phyloP scores from a whole-genome alignment of 2,888 invertebrate genomes.

The Leucozona laternaria region DNA sequence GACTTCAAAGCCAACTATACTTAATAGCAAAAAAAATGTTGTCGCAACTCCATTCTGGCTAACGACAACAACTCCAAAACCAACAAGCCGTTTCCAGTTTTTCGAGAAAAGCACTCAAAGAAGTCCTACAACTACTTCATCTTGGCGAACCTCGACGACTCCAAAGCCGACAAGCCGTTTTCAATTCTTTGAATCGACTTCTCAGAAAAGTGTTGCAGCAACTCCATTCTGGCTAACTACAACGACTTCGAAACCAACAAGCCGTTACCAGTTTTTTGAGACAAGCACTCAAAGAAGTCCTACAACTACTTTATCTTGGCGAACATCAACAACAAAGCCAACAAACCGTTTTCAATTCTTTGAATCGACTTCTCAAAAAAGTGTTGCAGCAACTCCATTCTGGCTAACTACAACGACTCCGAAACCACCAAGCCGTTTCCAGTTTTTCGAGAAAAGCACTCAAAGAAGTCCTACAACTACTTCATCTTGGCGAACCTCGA shows the following conservation, averaged over 20 bases:
- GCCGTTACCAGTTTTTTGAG: not conserved
- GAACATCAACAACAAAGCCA: not conserved
- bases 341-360: not conserved
- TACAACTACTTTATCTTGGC: not conserved
- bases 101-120: not conserved
- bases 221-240: slow-evolving; percentile 11
- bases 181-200: not conserved
- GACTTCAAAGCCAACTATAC: slow-evolving; percentile 1
- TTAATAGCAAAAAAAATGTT: not conserved
- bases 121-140: not conserved
- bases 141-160: not conserved
- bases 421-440: slow-evolving; percentile 8
- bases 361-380: not conserved
- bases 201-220: not conserved
- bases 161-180: not conserved
- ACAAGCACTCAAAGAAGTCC: not conserved
- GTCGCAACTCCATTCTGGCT: not conserved
- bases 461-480: not conserved
- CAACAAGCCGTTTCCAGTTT: slow-evolving; percentile 2
- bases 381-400: not conserved
- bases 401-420: slow-evolving; percentile 3
- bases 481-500: not conserved
- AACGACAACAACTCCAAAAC: not conserved
- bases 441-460: not conserved
- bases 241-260: slow-evolving; percentile 10